Evolutionary conservation across 1,140 invertebrate genomes (phyloP).

Genomic region (Hesperophylax magnus): DNA sequence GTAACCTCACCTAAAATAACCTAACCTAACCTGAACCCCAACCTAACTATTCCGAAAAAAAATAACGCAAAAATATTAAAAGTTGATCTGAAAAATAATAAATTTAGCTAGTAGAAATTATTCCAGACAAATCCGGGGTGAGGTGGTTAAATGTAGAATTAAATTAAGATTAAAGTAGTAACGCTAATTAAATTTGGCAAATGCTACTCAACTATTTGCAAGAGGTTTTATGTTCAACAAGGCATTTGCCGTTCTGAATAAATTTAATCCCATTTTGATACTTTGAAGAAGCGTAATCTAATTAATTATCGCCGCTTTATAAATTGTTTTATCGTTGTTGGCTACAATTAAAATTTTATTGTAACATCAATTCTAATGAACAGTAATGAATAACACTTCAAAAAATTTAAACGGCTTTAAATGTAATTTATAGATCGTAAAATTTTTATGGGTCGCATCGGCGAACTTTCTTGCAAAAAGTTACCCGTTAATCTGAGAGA

Average conservation of each 20-base stretch:
- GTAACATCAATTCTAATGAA: slow-evolving; percentile 29
- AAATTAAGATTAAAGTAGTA: neutral
- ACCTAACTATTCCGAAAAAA: no score
- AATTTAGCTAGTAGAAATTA: no score
- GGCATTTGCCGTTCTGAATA: no score
- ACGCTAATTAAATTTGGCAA: neutral
- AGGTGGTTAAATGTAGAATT: neutral
- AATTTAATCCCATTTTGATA: neutral
- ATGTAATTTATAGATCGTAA: slow-evolving; percentile 29
- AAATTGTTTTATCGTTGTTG: slow-evolving; percentile 22
- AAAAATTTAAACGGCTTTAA: slow-evolving; percentile 31
- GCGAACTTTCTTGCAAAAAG: slow-evolving; percentile 13
- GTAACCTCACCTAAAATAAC: no score
- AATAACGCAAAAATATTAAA: no score
- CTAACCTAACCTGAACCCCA: no score
- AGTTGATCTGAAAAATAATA: no score
- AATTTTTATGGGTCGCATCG: slow-evolving; percentile 20
- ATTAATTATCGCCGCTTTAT: slow-evolving; percentile 16
- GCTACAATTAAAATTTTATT: slow-evolving; percentile 27
- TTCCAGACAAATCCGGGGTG: no score
- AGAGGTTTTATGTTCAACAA: no score
- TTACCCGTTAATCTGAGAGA: neutral
- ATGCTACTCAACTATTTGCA: no score
- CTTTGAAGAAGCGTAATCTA: neutral
- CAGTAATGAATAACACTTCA: slow-evolving; percentile 29